These are phyloP conservation scores for Tenebrosternarchus preto DNA, from an alignment of 2,113 vertebrate genomes.

Conservation along the genomic window DNA sequence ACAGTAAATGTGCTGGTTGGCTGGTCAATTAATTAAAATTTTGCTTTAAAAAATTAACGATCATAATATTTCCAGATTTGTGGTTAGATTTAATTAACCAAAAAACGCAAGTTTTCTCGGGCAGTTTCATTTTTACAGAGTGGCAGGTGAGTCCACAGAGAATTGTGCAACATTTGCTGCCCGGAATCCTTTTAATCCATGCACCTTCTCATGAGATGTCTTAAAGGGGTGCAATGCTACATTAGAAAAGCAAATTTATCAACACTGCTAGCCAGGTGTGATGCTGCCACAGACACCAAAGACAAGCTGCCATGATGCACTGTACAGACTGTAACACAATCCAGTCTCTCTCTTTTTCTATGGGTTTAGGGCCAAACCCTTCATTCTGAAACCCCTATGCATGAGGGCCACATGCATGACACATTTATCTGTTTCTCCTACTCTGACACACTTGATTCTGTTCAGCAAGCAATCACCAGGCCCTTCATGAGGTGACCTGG, in stretches of 20 bases:
- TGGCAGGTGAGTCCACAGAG: neutral
- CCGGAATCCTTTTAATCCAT: neutral
- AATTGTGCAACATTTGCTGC: too few species aligned
- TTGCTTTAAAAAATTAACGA: slow-evolving; percentile 23
- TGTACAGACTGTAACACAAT: too few species aligned
- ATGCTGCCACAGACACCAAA: neutral
- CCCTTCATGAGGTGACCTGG: too few species aligned
- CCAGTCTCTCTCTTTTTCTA: too few species aligned
- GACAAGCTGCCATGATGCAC: too few species aligned
- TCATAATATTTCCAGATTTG: slow-evolving; percentile 51
- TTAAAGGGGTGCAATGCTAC: neutral
- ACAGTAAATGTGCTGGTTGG: slow-evolving; percentile 23
- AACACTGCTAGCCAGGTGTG: slow-evolving; percentile 1
- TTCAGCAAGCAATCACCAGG: too few species aligned
- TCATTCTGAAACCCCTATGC: too few species aligned
- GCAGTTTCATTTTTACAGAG: neutral
- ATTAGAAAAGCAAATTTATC: neutral
- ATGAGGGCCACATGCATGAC: too few species aligned
- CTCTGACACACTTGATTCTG: too few species aligned
- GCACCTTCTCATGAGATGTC: neutral
- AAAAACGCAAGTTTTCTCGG: neutral
- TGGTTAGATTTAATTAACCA: slow-evolving; percentile 23
- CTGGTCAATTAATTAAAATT: slow-evolving; percentile 50
- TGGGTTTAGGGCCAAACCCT: too few species aligned
- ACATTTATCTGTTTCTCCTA: too few species aligned